A percentile compares a stretch with the other conserved stretches of the same genome.
Conservation (phyloP, 2,888 invertebrate genomes). For the Thecophora atra region DNA sequence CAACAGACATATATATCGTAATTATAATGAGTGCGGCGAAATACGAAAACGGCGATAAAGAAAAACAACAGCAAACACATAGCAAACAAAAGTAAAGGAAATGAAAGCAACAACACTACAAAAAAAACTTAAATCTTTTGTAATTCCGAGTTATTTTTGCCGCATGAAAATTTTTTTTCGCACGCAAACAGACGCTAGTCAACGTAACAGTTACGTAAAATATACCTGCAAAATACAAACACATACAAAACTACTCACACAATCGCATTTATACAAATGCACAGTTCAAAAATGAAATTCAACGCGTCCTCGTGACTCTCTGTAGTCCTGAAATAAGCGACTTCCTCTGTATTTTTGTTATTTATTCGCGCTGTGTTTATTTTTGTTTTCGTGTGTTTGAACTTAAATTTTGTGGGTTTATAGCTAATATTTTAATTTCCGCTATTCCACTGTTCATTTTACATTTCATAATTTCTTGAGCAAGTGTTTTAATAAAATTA, state of each 20-base stretch:
- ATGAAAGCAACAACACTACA: not conserved
- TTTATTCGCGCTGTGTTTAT: not conserved
- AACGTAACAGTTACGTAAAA: not conserved
- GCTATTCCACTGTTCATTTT: no score
- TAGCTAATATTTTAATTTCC: no score
- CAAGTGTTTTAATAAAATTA: no score
- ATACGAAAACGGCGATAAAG: no score
- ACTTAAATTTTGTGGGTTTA: not conserved
- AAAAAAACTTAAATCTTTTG: no score
- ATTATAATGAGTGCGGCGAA: no score
- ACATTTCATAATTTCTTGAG: no score
- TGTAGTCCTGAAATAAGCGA: not conserved
- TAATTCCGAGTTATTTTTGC: no score
- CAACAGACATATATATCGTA: no score
- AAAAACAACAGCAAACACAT: no score
- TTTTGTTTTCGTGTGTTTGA: not conserved
- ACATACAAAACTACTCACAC: not conserved
- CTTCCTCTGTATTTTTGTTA: not conserved
- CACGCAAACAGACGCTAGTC: not conserved
- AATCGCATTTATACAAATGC: not conserved
- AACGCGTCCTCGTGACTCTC: not conserved
- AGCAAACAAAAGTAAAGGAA: no score
- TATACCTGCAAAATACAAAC: not conserved
- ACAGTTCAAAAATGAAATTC: not conserved
- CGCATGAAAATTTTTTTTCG: no score